Evolutionary conservation across 2,113 vertebrate genomes (phyloP), one percentile per base, ranked within the genome.

Genomic region (Climacteris rufus): DNA sequence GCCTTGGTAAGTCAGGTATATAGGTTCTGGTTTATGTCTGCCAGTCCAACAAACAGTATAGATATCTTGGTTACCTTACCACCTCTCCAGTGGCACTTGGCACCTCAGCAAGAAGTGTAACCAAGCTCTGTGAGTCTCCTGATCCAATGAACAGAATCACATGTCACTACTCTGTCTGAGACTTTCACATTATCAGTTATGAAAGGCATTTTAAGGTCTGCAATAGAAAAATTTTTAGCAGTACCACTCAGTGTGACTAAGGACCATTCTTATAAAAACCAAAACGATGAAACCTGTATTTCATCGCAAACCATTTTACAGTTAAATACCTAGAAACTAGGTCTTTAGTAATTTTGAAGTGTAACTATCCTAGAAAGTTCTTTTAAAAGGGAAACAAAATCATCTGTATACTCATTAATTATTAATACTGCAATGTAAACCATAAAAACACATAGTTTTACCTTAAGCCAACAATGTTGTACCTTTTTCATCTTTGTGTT

Each of bases 401-500:
- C 7, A 52, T 88, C 59, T 56, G 64, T 91, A 60, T 81, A 66
- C 64, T 93, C 47, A 91, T 96, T 93, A 96, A 94, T 75, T 95
- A 96, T 95, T 97, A 87, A 95, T 91, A 94, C 20, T 30, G 60
- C 86, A 95, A 83, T 89, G 76, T 87, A 92, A 94, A 92, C 93
- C 39, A 22, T 37, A 89, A 75, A 87, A 95, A 82, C 53, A 87
- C 76, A 80, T 85, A 77, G 39, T 77, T 96, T 92, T 90, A 80
- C 78, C 91, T 89, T 97, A 94, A 94, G 37, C 60, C 49, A 94
- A 97, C 72, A 94, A 49, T 71, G 91, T 83, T 91, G 47, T 56
- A 56, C 11, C 52, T 94, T 91, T 90, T 86, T 77, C 45, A 56
- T 49, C 40, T 94, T 78, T 68, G 79, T 70, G 47, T 88, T 96